Evolutionary conservation across 1,140 invertebrate species (phyloP), one percentile per base, ranked within the genome.

Genomic region (Caenorhabditis briggsae): DNA sequence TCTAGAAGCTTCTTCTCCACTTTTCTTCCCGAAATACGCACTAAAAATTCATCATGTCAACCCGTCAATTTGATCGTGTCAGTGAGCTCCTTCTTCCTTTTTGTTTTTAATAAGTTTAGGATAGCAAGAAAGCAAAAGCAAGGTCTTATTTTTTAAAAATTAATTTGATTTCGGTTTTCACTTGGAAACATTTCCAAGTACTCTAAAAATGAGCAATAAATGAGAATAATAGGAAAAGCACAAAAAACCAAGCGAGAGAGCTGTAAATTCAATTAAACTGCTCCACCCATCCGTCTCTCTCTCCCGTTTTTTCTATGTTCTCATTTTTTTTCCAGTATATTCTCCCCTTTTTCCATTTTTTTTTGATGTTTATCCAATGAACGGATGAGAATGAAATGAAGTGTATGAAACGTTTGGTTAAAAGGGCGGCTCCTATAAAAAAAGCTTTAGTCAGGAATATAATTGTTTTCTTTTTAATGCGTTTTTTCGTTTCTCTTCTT

Each of bases 261-360:
- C 70, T 78, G 46, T 78, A 78, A 78, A 78, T 78, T 78, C 46
- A 78, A 78, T 78, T 78, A 78, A 78, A 78, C 70, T 50, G 46
- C 46, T 41, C 18, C 43, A 33, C 33, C 33, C 33, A 33, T 33
- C 33, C 33, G 33, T 33, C 33, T 33, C 33, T 33, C 33, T 33
- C 33, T 33, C 33, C 33, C 33, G 33, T 33, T 33, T 33, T 33
- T 33, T 33, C 33, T 2, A 33, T 33, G 46, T 20, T 78, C 70
- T 50, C 46, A 11, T 16, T 20, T 65, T 78, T 41, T 53, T 78
- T 12, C 50, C 23, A 46, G 23, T 12, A 78, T 46, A 78, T 50
- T 78, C 50, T n/a, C 23, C 41, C 41, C 41, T 48, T 18, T 41
- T 46, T 23, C 70, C 70, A 78, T 11, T 78, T 46, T 46, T 70